These are phyloP conservation scores for Arenaria interpres DNA, from an alignment of 2,113 vertebrate genomes.

Conservation along the genomic window DNA sequence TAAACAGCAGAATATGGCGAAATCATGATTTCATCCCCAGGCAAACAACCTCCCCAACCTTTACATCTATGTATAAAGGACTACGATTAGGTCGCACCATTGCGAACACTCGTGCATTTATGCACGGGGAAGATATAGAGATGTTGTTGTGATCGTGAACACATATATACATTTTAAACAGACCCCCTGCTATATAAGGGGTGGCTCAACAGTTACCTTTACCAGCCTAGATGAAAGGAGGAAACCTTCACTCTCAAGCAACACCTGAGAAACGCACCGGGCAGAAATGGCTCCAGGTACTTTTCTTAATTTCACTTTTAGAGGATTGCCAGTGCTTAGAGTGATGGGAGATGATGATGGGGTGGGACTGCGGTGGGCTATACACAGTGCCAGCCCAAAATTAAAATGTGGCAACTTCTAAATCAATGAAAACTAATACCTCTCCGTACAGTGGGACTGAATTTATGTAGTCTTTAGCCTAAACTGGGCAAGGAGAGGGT, in stretches of 20 bases:
- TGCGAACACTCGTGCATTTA: slow-evolving; percentile 35
- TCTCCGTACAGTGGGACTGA: background rate
- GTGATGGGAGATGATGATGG: background rate
- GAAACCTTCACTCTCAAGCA: background rate
- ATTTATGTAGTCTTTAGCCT: background rate
- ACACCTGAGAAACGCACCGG: background rate
- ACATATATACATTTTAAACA: slow-evolving; percentile 32
- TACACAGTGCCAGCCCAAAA: background rate
- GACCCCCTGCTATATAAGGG: slow-evolving; percentile 57
- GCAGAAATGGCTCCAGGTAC: slow-evolving; percentile 71
- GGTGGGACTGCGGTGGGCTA: background rate
- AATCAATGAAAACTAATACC: background rate
- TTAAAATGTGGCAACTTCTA: background rate
- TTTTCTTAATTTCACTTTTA: background rate
- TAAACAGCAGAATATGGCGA: background rate
- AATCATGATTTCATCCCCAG: background rate
- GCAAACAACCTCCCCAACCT: slow-evolving; percentile 26
- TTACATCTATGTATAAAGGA: slow-evolving; percentile 44
- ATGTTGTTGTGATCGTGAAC: background rate
- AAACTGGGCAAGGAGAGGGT: background rate
- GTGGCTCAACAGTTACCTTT: background rate
- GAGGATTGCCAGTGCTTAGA: background rate
- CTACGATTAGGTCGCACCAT: background rate
- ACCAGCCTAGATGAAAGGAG: background rate
- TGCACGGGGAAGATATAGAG: background rate